Conservation (phyloP, 2,888 invertebrate species). For the Halictus quadricinctus region DNA sequence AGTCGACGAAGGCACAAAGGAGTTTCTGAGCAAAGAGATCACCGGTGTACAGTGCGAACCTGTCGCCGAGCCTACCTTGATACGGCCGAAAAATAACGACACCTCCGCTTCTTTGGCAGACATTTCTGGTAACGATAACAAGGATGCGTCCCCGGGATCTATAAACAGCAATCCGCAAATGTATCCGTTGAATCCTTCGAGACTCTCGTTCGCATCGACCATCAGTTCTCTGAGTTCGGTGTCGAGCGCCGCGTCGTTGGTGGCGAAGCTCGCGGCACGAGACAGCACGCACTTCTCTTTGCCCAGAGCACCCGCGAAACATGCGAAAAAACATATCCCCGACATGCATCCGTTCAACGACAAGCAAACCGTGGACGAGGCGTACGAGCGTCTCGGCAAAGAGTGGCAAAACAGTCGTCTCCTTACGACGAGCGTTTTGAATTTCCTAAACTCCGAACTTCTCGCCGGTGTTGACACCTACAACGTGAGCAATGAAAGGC, state of each 20-base stretch:
- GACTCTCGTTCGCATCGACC: conserved; percentile 75
- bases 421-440: conserved; percentile 69
- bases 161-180: conserved; percentile 75
- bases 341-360: conserved; percentile 48
- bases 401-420: conserved; percentile 77
- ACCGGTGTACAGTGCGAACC: conserved; percentile 73
- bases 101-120: conserved; percentile 75
- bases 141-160: conserved; percentile 77
- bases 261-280: conserved; percentile 60
- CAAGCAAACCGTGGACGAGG: conserved; percentile 63
- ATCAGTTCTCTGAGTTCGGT: conserved; percentile 76
- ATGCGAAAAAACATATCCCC: conserved; percentile 64
- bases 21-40: conserved; percentile 74
- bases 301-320: conserved; percentile 73
- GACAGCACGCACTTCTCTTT: conserved; percentile 70
- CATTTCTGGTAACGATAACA: conserved; percentile 78
- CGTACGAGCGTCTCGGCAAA: conserved; percentile 66
- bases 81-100: conserved; percentile 68
- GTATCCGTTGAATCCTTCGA: conserved; percentile 68
- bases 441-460: conserved; percentile 67
- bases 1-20: conserved; percentile 76
- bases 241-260: conserved; percentile 76
- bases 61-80: conserved; percentile 48
- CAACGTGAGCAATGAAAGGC: conserved; percentile 68
- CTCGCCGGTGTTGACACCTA: conserved; percentile 62